phyloP scores from a whole-genome alignment of 2,113 vertebrate genomes.

The Fulmarus glacialis region DNA sequence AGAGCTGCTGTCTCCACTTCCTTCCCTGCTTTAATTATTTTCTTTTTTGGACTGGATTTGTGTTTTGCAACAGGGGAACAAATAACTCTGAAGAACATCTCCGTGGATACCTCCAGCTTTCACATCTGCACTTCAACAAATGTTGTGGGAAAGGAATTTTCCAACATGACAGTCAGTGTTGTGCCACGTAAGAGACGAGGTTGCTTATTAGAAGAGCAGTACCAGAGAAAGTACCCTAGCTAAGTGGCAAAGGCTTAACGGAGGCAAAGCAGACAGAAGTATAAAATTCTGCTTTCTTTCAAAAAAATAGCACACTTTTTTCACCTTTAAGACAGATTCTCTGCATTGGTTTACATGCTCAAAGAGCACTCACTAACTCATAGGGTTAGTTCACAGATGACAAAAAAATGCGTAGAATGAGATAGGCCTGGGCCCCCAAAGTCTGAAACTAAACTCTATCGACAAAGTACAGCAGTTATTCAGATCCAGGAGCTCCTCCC shows the following conservation, averaged over 20 bases:
- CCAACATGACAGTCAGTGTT: constrained; percentile 86
- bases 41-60: background rate
- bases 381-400: background rate
- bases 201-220: background rate
- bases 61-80: constrained; percentile 45
- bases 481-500: background rate
- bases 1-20: background rate
- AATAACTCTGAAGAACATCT: constrained; percentile 84
- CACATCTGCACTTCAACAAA: constrained; percentile 86
- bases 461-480: background rate
- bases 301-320: background rate
- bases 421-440: background rate
- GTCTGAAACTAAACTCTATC: background rate
- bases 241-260: background rate
- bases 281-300: background rate
- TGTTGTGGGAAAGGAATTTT: constrained; percentile 64
- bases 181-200: constrained; percentile 76
- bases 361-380: background rate
- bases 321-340: background rate
- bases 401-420: background rate
- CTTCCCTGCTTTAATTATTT: background rate
- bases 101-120: constrained; percentile 84
- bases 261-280: background rate
- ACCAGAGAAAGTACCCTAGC: background rate
- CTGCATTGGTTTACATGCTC: background rate